Base-by-base conservation (phyloP, 2,888 invertebrate species). In the Sphecodes monilicornis region DNA sequence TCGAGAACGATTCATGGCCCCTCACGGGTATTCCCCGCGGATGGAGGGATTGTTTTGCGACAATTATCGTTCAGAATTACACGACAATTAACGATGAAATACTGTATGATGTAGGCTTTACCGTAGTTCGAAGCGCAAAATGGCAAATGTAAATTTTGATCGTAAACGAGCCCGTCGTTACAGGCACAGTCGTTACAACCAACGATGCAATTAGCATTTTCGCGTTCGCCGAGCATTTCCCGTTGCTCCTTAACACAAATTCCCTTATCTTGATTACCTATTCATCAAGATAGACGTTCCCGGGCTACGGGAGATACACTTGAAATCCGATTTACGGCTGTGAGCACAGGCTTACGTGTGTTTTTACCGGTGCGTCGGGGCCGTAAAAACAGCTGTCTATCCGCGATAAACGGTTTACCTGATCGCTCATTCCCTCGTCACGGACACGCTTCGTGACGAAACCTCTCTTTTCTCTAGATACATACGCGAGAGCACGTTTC, bases 341-440 rank as follows among this genome's bases (percentile, higher is more conserved):
- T 68, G 16, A 36, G 29, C 69, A 32, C 32, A 3, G 18, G 18
- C 8, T 32, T 60, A 60, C 22, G 57, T 46, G n/a, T 29, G 66
- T 66, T 66, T 57, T 43, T 36, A 32, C 32, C 26, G 8, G 32
- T 39, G 43, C 16, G 13, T 41, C 11, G 26, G 36, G 5, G 4
- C 22, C 39, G 6, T 72, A 72, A 76, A 68, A 76, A 72, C 66
- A 72, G 72, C 54, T 82, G 46, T 46, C 68, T 16, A 29, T 43
- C 32, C 29, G 60, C 57, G 75, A 83, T 57, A 76, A 77, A 82
- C 70, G 69, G 41, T 84, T 77, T 77, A 74, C 73, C 54, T 54
- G 54, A 69, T 46, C 46, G n/a, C 68, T 76, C 13, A n/a, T 66
- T 36, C 22, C 57, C 18, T 43, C 72, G 43, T 43, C 72, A 32